Percentiles rank a stretch among this genome's conserved stretches.
Conservation (phyloP, 2,113 vertebrate genomes). For the Tragelaphus strepsiceros region DNA sequence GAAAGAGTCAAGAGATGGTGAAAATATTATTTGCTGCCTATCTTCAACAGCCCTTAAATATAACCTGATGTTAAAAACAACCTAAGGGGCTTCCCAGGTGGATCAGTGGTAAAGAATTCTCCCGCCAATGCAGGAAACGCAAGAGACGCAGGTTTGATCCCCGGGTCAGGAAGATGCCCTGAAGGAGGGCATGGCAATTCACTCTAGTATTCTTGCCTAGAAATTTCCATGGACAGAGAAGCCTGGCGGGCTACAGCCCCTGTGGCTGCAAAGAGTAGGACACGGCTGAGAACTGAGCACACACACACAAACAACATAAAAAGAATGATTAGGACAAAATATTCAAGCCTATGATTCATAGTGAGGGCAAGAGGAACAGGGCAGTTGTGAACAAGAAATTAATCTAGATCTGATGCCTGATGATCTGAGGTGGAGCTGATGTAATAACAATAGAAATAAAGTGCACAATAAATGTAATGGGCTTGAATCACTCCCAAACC, state of each 20-base stretch:
- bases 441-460: background rate
- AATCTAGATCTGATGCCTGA: background rate
- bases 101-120: background rate
- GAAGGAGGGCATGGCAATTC: background rate
- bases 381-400: background rate
- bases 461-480: background rate
- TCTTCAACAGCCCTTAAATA: background rate
- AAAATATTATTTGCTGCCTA: rapidly evolving
- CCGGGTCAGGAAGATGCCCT: background rate
- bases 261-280: background rate
- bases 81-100: background rate
- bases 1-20: background rate
- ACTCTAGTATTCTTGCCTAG: background rate
- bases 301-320: background rate
- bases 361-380: background rate
- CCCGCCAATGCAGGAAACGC: background rate
- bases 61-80: background rate
- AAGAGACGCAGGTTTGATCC: background rate
- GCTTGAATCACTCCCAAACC: background rate
- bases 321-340: background rate
- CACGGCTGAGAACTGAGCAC: background rate
- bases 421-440: background rate
- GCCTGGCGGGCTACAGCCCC: background rate
- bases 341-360: background rate
- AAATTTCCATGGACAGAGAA: background rate